Percentiles rank a stretch among this genome's conserved stretches.
Conservation (phyloP, 2,797 vertebrate species). For the Poeciliopsis paucimaculata region DNA sequence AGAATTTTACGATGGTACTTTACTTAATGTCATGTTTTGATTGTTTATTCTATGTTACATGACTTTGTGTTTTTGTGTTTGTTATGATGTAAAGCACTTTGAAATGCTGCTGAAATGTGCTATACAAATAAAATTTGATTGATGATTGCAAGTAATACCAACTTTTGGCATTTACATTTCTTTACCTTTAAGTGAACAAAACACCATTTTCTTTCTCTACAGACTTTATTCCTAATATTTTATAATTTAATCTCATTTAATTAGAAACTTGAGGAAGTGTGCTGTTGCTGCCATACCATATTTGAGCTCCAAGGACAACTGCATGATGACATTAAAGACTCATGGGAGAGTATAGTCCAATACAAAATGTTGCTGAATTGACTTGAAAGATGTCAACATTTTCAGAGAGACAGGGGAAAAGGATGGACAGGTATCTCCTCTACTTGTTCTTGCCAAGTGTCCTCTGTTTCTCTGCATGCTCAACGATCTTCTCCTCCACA, state of each 20-base stretch:
- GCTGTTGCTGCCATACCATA: neutral
- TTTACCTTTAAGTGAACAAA: neutral
- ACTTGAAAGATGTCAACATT: neutral
- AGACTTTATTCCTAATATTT: neutral
- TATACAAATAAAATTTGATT: too few relatives aligned
- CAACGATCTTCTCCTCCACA: slow-evolving; percentile 95
- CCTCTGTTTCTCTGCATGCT: slow-evolving; percentile 95
- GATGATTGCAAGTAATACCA: too few relatives aligned
- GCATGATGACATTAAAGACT: neutral
- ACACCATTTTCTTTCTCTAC: neutral
- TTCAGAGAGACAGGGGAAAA: neutral
- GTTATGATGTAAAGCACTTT: too few relatives aligned
- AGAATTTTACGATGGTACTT: too few relatives aligned
- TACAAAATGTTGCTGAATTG: neutral
- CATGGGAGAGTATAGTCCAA: neutral
- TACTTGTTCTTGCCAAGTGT: slow-evolving; percentile 96
- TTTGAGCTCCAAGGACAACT: neutral
- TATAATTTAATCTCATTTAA: neutral
- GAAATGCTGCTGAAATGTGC: too few relatives aligned
- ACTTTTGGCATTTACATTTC: too few relatives aligned
- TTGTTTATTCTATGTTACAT: too few relatives aligned
- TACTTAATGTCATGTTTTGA: too few relatives aligned
- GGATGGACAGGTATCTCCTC: neutral
- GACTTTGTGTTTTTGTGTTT: too few relatives aligned
- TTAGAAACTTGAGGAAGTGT: neutral